These are phyloP conservation scores for Heliconius ismenius DNA, from an alignment of 2,888 invertebrate species.

Conservation along the genomic window DNA sequence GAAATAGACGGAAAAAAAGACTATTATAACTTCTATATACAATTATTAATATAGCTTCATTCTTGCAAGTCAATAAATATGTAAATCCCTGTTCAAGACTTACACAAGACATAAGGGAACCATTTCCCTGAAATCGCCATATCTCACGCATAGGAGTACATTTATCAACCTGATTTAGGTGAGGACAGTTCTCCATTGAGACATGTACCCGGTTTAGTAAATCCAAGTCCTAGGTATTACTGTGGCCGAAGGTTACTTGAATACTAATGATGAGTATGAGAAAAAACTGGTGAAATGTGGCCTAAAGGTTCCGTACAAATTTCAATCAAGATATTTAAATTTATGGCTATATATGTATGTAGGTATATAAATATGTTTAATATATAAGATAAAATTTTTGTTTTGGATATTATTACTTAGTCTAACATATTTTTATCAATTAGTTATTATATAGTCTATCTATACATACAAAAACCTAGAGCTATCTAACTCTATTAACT, in stretches of 20 bases:
- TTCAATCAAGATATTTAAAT: too few relatives aligned
- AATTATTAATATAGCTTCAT: background rate
- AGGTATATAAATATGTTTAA: too few relatives aligned
- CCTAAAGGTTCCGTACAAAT: background rate
- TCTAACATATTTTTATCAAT: too few relatives aligned
- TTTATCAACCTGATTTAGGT: slow-evolving; percentile 50
- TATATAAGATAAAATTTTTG: too few relatives aligned
- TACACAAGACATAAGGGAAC: slow-evolving; percentile 28
- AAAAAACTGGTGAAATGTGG: background rate
- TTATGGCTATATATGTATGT: too few relatives aligned
- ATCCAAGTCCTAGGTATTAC: background rate
- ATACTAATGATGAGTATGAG: background rate
- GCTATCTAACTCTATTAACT: background rate
- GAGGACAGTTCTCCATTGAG: slow-evolving; percentile 43
- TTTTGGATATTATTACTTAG: too few relatives aligned
- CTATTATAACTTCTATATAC: background rate
- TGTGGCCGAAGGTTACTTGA: background rate
- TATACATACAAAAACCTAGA: background rate
- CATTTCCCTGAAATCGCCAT: slow-evolving; percentile 37
- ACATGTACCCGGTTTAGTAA: slow-evolving; percentile 16
- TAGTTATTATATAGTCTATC: background rate
- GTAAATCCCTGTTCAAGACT: slow-evolving; percentile 19
- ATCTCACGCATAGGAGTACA: slow-evolving; percentile 45
- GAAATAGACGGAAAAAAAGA: too few relatives aligned
- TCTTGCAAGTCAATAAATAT: slow-evolving; percentile 21